Evolutionary conservation across 1,140 invertebrate species (phyloP).

Genomic region (Helicoverpa zea): DNA sequence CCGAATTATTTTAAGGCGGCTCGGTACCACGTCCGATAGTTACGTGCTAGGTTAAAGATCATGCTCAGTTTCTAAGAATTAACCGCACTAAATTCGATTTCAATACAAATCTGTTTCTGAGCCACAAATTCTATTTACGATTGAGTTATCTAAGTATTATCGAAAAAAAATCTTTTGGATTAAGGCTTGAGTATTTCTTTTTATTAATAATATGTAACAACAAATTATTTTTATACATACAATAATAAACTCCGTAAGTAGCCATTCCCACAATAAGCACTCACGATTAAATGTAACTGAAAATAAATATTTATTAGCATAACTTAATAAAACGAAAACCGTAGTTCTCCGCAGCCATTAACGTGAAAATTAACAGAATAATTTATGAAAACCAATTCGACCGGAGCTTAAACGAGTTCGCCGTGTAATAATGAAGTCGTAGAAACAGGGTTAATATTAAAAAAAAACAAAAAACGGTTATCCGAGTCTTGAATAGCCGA

Average conservation of each 20-base stretch:
- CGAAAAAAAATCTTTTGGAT: background rate
- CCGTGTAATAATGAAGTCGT: conserved; percentile 35
- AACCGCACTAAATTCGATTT: conserved; percentile 2
- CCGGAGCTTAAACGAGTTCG: conserved; percentile 19
- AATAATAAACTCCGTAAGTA: too few species aligned
- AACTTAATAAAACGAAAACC: conserved; percentile 19
- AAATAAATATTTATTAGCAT: conserved; percentile 40
- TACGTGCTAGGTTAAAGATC: conserved; percentile 11
- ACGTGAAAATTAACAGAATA: conserved; percentile 23
- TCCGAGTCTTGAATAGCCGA: conserved; percentile 59
- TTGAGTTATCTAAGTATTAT: background rate
- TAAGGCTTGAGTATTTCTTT: background rate
- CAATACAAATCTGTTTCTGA: background rate
- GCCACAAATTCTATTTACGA: background rate
- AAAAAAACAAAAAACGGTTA: conserved; percentile 23
- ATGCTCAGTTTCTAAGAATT: conserved; percentile 4
- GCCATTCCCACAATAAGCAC: too few species aligned
- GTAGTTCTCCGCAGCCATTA: conserved; percentile 18
- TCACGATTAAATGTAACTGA: background rate
- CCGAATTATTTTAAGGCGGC: background rate
- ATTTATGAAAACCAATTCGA: conserved; percentile 32
- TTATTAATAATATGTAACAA: background rate
- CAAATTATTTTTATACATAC: too few species aligned
- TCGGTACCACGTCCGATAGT: background rate
- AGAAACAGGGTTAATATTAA: conserved; percentile 37